Evolutionary conservation across 2,797 vertebrate species (phyloP).

Genomic region (Clarias laeviceps): DNA sequence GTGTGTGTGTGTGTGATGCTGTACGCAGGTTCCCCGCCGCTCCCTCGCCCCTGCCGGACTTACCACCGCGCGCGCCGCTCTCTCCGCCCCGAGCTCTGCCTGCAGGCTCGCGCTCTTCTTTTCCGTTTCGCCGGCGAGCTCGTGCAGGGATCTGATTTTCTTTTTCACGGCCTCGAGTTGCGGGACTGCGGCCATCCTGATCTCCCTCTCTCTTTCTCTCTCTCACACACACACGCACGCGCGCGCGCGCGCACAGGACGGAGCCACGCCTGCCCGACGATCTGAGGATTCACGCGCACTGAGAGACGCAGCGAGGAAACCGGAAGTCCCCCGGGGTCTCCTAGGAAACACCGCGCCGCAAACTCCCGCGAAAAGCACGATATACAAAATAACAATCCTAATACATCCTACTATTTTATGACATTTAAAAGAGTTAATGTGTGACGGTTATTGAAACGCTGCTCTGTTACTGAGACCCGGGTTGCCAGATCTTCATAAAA

Average conservation of each 20-base stretch:
- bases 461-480: background rate
- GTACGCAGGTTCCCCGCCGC: background rate
- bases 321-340: constrained; percentile 14
- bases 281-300: background rate
- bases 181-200: constrained; percentile 82
- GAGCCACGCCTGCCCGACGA: too few relatives aligned
- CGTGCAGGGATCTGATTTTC: constrained; percentile 90
- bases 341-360: background rate
- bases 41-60: constrained; percentile 55
- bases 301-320: background rate
- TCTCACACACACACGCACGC: background rate
- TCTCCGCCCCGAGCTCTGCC: constrained; percentile 85
- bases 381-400: too few relatives aligned
- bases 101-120: constrained; percentile 83
- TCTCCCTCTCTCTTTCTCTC: background rate
- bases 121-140: constrained; percentile 87
- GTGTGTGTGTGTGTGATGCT: too few relatives aligned
- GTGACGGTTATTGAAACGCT: background rate
- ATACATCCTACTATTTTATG: too few relatives aligned
- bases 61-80: constrained; percentile 85
- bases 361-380: background rate
- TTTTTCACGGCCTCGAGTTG: constrained; percentile 90
- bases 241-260: too few relatives aligned
- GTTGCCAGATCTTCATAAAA: background rate
- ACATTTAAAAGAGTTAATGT: background rate